A percentile compares a stretch with the other conserved stretches of the same genome.
These are phyloP conservation scores for Lateolabrax maculatus DNA, from an alignment of 2,797 vertebrate species.

Conservation along the genomic window DNA sequence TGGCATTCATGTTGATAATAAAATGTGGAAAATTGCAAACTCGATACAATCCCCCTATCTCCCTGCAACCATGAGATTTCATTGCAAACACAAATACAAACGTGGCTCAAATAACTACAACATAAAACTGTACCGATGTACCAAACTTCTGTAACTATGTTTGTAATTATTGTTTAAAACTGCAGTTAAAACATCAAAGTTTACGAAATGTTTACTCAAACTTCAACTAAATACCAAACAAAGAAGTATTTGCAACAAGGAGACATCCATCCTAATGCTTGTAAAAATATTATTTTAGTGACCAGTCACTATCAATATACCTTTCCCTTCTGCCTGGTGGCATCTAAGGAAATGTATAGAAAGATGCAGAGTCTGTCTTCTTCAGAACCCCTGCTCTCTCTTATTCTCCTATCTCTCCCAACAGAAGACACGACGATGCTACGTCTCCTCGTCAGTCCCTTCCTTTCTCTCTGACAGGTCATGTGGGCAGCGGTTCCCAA, in stretches of 20 bases:
- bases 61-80: background rate
- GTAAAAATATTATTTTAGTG: background rate
- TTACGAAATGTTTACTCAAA: too few species aligned
- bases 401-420: conserved; percentile 12
- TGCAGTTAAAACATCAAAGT: too few species aligned
- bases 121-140: background rate
- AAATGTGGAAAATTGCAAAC: background rate
- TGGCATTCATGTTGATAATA: conserved; percentile 27
- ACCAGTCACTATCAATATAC: conserved; percentile 8
- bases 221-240: conserved; percentile 3
- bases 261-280: background rate
- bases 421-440: conserved; percentile 39
- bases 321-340: conserved; percentile 17
- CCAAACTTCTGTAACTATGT: background rate
- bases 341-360: conserved; percentile 39
- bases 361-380: conserved; percentile 48
- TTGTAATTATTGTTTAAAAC: background rate
- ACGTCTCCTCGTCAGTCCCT: conserved; percentile 48
- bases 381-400: conserved; percentile 9
- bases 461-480: conserved; percentile 58
- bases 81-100: background rate
- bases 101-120: background rate
- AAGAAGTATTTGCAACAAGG: background rate
- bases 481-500: conserved; percentile 57
- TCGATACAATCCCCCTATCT: background rate